A percentile compares a stretch with the other conserved stretches of the same genome.
Conservation (phyloP, 2,113 vertebrate genomes). For the Myxocyprinus asiaticus region DNA sequence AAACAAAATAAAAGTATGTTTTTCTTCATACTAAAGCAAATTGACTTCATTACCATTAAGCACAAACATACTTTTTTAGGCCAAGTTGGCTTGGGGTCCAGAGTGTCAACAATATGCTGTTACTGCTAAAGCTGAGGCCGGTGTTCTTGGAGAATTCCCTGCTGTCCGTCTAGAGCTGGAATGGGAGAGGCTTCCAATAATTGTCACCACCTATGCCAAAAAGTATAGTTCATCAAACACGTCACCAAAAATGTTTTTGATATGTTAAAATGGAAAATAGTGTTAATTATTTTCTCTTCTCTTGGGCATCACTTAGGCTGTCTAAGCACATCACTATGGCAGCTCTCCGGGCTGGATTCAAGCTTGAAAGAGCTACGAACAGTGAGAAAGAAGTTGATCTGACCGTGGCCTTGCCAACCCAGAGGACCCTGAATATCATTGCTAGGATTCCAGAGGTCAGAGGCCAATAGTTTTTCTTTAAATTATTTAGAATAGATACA, state of each 20-base stretch:
- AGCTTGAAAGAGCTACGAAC: conserved; percentile 64
- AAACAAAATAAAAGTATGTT: background rate
- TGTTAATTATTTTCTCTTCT: background rate
- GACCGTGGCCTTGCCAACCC: conserved; percentile 70
- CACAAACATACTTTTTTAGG: conserved; percentile 52
- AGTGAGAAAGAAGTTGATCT: conserved; percentile 68
- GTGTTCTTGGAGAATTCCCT: conserved; percentile 62
- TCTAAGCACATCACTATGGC: conserved; percentile 59
- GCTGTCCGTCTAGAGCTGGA: conserved; percentile 70
- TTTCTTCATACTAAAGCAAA: background rate
- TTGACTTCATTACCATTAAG: background rate
- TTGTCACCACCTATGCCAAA: conserved; percentile 56
- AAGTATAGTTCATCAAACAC: conserved; percentile 66
- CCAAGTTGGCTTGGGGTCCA: conserved; percentile 70
- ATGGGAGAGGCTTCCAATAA: conserved; percentile 70
- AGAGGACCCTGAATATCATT: conserved; percentile 64
- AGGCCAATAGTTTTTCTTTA: background rate
- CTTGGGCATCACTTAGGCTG: conserved; percentile 62
- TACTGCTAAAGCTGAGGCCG: conserved; percentile 63
- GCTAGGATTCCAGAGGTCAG: conserved; percentile 19
- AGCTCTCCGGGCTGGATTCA: conserved; percentile 61
- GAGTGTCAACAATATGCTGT: conserved; percentile 73
- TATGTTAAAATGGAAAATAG: background rate
- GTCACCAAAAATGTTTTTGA: background rate
- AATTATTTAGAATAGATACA: background rate